Conservation (phyloP, 2,797 vertebrate species). For the Thaleichthys pacificus region DNA sequence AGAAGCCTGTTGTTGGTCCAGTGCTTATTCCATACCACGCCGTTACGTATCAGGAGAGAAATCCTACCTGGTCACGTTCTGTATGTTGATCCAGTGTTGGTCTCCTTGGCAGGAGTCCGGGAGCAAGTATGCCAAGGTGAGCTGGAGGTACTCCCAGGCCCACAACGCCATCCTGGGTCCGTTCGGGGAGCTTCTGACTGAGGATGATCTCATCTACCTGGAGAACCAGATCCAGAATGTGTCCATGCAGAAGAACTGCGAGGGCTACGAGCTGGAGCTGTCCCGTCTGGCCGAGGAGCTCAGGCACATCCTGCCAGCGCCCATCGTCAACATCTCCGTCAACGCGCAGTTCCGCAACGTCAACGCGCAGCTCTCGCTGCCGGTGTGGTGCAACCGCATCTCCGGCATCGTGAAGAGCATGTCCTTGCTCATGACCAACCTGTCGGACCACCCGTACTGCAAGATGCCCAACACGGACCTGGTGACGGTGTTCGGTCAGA, state of each 20-base stretch:
- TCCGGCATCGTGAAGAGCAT: slow-evolving; percentile 87
- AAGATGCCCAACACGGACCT: slow-evolving; percentile 82
- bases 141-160: slow-evolving; percentile 87
- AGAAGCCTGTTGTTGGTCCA: background rate
- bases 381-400: slow-evolving; percentile 87
- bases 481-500: slow-evolving; percentile 75
- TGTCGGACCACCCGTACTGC: slow-evolving; percentile 75
- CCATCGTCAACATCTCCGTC: slow-evolving; percentile 86
- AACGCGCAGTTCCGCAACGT: slow-evolving; percentile 80
- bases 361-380: slow-evolving; percentile 71
- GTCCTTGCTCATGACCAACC: slow-evolving; percentile 83
- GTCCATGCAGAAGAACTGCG: slow-evolving; percentile 83
- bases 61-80: background rate
- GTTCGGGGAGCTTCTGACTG: slow-evolving; percentile 91
- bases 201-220: slow-evolving; percentile 88
- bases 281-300: slow-evolving; percentile 83
- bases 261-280: slow-evolving; percentile 85
- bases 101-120: slow-evolving; percentile 66
- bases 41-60: background rate
- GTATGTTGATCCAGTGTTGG: slow-evolving; percentile 1
- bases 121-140: slow-evolving; percentile 64
- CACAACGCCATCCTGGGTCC: slow-evolving; percentile 93
- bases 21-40: background rate
- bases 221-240: slow-evolving; percentile 88
- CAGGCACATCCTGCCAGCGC: slow-evolving; percentile 83